Percentiles rank a stretch among this genome's conserved stretches.
phyloP scores from a whole-genome alignment of 1,140 invertebrate species.

The Palaemon carinicauda region DNA sequence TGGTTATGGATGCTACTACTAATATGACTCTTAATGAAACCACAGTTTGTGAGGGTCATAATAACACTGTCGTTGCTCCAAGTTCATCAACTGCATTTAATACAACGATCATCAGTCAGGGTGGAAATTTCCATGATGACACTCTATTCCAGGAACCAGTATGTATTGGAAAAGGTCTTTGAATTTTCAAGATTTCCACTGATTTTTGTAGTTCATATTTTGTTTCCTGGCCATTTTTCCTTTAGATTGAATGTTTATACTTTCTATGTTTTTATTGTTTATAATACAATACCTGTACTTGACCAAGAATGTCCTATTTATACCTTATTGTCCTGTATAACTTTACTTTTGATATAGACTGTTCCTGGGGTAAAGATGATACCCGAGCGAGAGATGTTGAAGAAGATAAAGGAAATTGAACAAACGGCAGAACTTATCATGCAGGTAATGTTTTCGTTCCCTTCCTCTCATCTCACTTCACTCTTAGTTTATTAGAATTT shows the following conservation, averaged over 20 bases:
- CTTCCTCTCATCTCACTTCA: not conserved
- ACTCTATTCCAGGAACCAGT: too few relatives aligned
- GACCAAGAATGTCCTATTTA: not conserved
- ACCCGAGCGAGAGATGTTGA: slow-evolving; percentile 14
- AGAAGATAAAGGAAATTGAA: slow-evolving; percentile 43
- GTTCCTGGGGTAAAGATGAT: slow-evolving; percentile 15
- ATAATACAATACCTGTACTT: too few relatives aligned
- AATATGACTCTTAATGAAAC: not conserved
- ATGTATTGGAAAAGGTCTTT: not conserved
- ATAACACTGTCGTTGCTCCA: not conserved
- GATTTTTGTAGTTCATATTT: too few relatives aligned
- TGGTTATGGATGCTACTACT: not conserved
- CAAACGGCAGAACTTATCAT: not conserved
- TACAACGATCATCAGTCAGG: too few relatives aligned
- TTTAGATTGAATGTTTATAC: too few relatives aligned
- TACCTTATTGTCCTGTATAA: not conserved
- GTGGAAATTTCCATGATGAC: too few relatives aligned
- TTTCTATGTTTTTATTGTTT: too few relatives aligned
- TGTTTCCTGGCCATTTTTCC: too few relatives aligned
- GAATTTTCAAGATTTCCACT: too few relatives aligned
- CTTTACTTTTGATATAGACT: not conserved
- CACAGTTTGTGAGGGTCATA: not conserved
- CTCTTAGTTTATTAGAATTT: not conserved
- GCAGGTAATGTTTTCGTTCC: slow-evolving; percentile 13
- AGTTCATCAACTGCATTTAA: too few relatives aligned